These are phyloP conservation scores for Vidua chalybeata DNA, from an alignment of 2,113 vertebrate genomes.

Conservation along the genomic window DNA sequence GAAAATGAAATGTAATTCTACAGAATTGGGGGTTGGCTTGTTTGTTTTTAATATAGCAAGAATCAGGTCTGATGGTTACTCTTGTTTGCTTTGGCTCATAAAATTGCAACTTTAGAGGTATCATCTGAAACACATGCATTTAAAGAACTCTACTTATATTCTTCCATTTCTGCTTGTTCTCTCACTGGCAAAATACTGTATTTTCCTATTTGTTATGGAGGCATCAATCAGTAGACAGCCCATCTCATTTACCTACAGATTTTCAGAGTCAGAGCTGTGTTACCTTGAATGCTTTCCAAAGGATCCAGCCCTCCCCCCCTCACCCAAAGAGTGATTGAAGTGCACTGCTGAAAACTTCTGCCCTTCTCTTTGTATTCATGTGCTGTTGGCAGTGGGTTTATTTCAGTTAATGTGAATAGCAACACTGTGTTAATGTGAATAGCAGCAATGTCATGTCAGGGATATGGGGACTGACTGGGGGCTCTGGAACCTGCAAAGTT, in stretches of 20 bases:
- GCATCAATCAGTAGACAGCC: background rate
- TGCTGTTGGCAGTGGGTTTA: background rate
- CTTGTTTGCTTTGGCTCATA: background rate
- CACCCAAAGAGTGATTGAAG: background rate
- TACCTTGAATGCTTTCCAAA: background rate
- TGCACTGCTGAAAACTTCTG: background rate
- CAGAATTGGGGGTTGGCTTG: accelerated
- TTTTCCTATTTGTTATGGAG: background rate
- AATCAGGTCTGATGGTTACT: background rate
- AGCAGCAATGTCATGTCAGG: no score
- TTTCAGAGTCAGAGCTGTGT: background rate
- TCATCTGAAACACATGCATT: background rate
- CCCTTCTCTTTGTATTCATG: background rate
- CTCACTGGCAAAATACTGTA: background rate
- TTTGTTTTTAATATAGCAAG: background rate
- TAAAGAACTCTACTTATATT: background rate
- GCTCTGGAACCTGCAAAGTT: background rate
- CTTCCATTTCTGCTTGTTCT: background rate
- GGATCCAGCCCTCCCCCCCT: background rate
- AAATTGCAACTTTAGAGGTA: background rate
- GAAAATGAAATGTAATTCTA: background rate
- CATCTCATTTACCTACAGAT: background rate
- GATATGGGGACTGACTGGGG: background rate
- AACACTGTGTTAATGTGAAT: background rate
- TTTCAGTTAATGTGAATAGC: background rate